phyloP scores from a whole-genome alignment of 2,888 invertebrate species.

The Bellardia bayeri region DNA sequence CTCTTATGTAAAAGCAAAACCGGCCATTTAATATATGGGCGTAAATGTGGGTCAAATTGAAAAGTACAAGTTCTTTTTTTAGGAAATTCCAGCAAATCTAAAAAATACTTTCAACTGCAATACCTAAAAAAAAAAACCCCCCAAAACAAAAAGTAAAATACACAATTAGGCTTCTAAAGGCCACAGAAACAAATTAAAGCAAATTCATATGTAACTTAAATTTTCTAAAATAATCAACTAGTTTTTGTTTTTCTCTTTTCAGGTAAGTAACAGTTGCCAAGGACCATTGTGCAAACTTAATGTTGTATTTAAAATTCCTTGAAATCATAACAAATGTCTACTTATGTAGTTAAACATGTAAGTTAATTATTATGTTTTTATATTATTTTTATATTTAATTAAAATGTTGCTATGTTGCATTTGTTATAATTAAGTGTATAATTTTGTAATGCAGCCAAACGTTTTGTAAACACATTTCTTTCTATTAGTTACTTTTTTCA shows the following conservation, averaged over 20 bases:
- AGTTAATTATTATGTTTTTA: slow-evolving; percentile 7
- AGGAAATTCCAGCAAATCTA: background rate
- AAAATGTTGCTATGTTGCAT: background rate
- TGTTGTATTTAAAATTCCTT: background rate
- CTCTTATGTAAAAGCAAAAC: background rate
- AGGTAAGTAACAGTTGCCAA: slow-evolving; percentile 17
- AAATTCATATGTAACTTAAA: no score
- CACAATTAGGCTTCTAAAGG: background rate
- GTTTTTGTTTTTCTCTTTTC: slow-evolving; percentile 23
- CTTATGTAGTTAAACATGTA: background rate
- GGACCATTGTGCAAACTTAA: background rate
- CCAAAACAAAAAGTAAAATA: background rate
- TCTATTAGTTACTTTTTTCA: background rate
- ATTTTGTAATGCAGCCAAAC: slow-evolving; percentile 25
- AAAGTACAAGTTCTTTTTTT: slow-evolving; percentile 39
- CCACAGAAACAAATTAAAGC: no score
- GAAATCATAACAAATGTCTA: background rate
- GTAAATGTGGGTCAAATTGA: slow-evolving; percentile 43
- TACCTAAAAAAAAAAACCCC: background rate
- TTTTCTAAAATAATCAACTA: background rate
- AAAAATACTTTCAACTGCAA: slow-evolving; percentile 4
- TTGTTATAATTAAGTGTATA: slow-evolving; percentile 1
- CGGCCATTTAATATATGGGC: slow-evolving; percentile 15
- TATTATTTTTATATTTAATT: slow-evolving; percentile 1
- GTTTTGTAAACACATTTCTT: slow-evolving; percentile 40